Evolutionary conservation across 2,797 vertebrate species (phyloP), one percentile per base, ranked within the genome.

Genomic region (Adrianichthys oophorus): DNA sequence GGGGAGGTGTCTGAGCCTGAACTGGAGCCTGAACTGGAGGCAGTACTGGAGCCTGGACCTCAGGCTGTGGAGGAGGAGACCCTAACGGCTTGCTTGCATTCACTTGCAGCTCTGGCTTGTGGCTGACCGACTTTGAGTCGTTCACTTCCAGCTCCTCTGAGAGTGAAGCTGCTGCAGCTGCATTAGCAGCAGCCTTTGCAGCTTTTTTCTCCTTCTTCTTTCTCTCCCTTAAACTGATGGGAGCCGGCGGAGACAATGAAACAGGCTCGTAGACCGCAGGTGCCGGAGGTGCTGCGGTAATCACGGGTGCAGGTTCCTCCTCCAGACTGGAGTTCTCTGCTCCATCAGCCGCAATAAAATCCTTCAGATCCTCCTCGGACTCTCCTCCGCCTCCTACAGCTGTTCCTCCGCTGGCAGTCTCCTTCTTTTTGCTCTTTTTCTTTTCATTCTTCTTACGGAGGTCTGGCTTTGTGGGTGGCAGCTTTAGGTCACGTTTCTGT

Each of bases 381-480:
- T 98, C 97, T 46, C 92, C 94, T 41, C 94, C 94, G 0, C 93
- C 94, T 56, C 72, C 93, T 63, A 3, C 92, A 62, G 32, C 32
- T 37, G 87, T 94, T 45, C 83, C 94, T 60, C 4, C 93, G 68
- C 82, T 91, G 59, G 91, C 84, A 26, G 82, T 89, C 71, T 98
- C 97, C 84, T 96, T 98, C 91, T 97, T 99, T 89, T 97, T 98
- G 84, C 92, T 95, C 89, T 96, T 98, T 87, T 97, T 99, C 87
- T 98, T 98, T 65, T 98, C 96, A 0, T 84, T 93, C 86, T 97
- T 98, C 91, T 96, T 98, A 72, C 96, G 97, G 37, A 92, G 90
- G 5, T 95, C 92, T 48, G 95, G 95, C 66, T 87, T 91, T 50
- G 90, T 82, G 0, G 92, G 89, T 44, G 94, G 91, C 24, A 91